Evolutionary conservation across 1,140 invertebrate genomes (phyloP).

Genomic region (Dysdera silvatica): DNA sequence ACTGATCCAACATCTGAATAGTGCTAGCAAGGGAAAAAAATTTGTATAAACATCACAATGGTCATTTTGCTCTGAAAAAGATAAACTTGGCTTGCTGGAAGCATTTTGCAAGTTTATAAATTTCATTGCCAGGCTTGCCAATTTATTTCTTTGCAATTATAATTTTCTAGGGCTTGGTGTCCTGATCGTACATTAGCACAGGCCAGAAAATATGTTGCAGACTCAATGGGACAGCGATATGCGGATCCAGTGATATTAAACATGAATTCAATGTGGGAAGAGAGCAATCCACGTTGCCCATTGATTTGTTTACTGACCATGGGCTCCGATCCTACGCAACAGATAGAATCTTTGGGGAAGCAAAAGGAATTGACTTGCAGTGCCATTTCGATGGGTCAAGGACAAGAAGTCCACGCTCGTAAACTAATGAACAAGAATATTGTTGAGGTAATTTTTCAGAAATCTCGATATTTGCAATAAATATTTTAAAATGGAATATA

Average conservation of each 20-base stretch:
- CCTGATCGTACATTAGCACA: conserved; percentile 46
- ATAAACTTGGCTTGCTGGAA: no score
- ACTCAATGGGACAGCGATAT: conserved; percentile 44
- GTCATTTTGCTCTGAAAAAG: no score
- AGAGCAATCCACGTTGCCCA: conserved; percentile 41
- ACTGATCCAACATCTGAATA: no score
- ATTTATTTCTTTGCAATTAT: no score
- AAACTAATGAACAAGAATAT: conserved; percentile 41
- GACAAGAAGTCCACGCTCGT: conserved; percentile 48
- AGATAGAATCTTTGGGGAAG: conserved; percentile 47
- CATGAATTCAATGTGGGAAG: conserved; percentile 45
- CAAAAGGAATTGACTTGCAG: conserved; percentile 41
- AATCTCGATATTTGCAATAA: no score
- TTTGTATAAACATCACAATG: no score
- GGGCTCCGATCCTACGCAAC: conserved; percentile 47
- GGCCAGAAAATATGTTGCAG: conserved; percentile 46
- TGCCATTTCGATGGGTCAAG: conserved; percentile 49
- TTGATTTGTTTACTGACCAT: conserved; percentile 47
- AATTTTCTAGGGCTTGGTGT: conserved; percentile 40
- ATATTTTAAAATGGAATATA: background rate
- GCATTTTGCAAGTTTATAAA: no score
- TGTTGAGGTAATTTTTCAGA: conserved; percentile 33
- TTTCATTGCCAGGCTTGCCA: no score
- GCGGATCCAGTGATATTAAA: conserved; percentile 47
- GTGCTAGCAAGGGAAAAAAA: no score